These are phyloP conservation scores for Tupaia chinensis DNA, from an alignment of 2,113 vertebrate genomes.

Conservation along the genomic window DNA sequence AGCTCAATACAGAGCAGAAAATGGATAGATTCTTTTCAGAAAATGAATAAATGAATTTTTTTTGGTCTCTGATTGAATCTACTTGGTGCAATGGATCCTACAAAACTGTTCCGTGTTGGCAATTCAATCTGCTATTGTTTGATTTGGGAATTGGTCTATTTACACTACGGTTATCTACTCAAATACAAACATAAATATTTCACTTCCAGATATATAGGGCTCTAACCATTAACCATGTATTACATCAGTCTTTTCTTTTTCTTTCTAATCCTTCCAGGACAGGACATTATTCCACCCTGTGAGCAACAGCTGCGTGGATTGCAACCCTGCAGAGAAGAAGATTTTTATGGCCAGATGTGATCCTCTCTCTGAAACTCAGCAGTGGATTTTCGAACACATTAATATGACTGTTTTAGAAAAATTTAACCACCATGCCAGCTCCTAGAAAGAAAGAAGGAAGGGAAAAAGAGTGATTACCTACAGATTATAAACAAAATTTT, in stretches of 20 bases:
- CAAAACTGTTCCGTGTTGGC: not conserved
- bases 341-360: constrained; percentile 96
- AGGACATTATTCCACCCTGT: constrained; percentile 93
- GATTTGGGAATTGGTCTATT: not conserved
- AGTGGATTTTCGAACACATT: constrained; percentile 94
- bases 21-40: not conserved
- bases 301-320: constrained; percentile 94
- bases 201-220: not conserved
- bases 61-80: not conserved
- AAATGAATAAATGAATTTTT: not conserved
- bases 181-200: not conserved
- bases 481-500: constrained; percentile 81
- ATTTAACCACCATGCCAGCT: constrained; percentile 88
- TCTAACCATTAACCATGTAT: not conserved
- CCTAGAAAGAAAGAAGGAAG: constrained; percentile 81
- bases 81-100: not conserved
- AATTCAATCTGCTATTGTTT: not conserved
- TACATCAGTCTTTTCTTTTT: constrained; percentile 48
- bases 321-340: constrained; percentile 93
- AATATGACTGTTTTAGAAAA: constrained; percentile 94
- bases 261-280: constrained; percentile 88
- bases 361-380: constrained; percentile 93
- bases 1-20: not conserved
- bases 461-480: constrained; percentile 50
- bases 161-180: not conserved